These are phyloP conservation scores for Colistium nudipinnis DNA, from an alignment of 2,113 vertebrate species.

Conservation along the genomic window DNA sequence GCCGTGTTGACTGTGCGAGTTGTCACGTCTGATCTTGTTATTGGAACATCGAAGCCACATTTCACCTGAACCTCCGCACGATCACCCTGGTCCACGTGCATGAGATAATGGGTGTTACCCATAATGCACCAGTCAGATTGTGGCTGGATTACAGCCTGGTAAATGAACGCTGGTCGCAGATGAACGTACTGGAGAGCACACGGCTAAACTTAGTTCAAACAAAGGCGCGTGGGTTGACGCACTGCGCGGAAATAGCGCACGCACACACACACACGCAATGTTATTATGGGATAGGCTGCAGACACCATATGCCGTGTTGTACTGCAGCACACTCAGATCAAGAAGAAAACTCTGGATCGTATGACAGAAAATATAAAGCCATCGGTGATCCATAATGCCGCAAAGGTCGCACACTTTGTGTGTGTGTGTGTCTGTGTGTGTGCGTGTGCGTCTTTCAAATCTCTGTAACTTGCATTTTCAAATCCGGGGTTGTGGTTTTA, in stretches of 20 bases:
- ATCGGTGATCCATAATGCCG: conserved; percentile 7
- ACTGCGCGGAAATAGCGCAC: conserved; percentile 5
- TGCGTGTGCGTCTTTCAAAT: too few relatives aligned
- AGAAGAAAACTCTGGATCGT: neutral
- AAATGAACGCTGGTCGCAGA: conserved; percentile 7
- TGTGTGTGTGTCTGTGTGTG: too few relatives aligned
- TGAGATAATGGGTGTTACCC: neutral
- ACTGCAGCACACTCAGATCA: neutral
- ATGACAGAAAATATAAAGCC: neutral
- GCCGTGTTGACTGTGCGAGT: neutral
- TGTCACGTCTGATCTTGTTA: conserved; percentile 10
- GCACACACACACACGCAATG: neutral
- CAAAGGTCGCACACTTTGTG: too few relatives aligned
- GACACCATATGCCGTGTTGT: neutral
- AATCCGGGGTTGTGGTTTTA: conserved; percentile 14
- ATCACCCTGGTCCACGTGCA: too few relatives aligned
- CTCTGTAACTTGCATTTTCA: neutral
- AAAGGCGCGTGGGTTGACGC: conserved; percentile 9
- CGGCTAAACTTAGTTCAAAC: conserved; percentile 32
- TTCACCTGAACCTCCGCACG: neutral
- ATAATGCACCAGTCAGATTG: neutral
- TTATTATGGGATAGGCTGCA: conserved; percentile 16
- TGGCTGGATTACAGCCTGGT: neutral
- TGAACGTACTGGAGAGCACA: neutral
- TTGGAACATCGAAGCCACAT: conserved; percentile 10